Base-by-base conservation (phyloP, 2,113 vertebrate genomes). In the Melanerpes formicivorus region DNA sequence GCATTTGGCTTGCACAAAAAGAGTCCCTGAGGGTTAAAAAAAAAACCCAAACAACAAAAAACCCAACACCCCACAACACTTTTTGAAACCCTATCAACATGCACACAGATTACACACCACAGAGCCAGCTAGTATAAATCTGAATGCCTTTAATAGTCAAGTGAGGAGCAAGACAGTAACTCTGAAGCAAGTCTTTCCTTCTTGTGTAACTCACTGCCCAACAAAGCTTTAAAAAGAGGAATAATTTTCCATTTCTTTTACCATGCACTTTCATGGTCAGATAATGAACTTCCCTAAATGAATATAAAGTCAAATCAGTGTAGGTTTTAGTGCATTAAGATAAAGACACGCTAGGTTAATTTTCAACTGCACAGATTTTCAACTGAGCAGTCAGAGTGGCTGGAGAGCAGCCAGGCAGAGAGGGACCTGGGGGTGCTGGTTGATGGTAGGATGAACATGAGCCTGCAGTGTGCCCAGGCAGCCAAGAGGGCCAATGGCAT, bases 1-100 rank as follows among this genome's bases (percentile, higher is more conserved):
- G 66, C 81, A 83, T 90, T 96, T 94, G 86, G 83, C 90, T 96
- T 91, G 82, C 64, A 69, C 78, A 84, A 90, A 93, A 83, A 73
- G 78, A 90, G 85, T 86, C 86, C 90, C 93, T 3, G 65, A 85
- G 88, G 90, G 70, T 85, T 95, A 69, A 91, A 93, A 92, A 93
- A 92, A 72, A 40, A 10, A 10, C 40, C 40, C 10, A 80, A 75
- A 75, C 27, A 55, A 55, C 14, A 15, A 25, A 65, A 30, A 18
- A 4, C 3, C 3, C 3, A 55, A 55, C 23, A 44, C 7, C 23
- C 15, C 4, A 63, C 48, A 64, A 48, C 64, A 84, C 66, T 89
- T 94, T 83, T 65, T 65, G 67, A 94, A 96, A 88, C 26, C 42
- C 64, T 91, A 90, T 89, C 87, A 91, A 92, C 59, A 88, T 52